Conservation (phyloP, 2,113 vertebrate genomes). For the Pedionomus torquatus region DNA sequence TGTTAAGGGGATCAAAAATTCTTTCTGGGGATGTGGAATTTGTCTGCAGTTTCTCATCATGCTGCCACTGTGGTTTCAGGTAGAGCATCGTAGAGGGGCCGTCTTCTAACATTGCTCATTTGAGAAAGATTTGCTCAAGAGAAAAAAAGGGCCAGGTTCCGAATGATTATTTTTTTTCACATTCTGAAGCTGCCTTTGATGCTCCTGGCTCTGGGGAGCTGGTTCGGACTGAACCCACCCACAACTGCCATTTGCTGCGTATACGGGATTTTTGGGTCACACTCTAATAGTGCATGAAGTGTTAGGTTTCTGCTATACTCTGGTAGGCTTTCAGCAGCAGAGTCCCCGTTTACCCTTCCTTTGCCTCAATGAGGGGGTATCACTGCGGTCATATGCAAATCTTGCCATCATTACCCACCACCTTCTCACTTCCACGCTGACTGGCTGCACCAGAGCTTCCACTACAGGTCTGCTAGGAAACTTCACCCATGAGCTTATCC, state of each 20-base stretch:
- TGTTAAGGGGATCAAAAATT: background rate
- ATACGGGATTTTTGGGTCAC: background rate
- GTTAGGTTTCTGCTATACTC: slow-evolving; percentile 4
- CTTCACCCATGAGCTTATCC: background rate
- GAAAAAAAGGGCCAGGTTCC: background rate
- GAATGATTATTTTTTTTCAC: background rate
- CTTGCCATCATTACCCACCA: background rate
- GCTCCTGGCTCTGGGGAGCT: background rate
- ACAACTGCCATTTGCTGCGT: background rate
- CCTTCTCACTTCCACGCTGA: background rate
- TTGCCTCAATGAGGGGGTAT: background rate
- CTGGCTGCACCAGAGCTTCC: background rate
- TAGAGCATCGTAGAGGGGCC: background rate
- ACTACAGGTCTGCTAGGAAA: background rate
- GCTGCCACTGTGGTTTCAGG: background rate
- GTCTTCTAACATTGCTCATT: background rate
- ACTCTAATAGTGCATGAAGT: background rate
- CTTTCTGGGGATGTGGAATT: background rate
- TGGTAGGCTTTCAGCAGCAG: background rate
- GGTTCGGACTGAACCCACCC: background rate
- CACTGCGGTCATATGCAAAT: slow-evolving; percentile 34
- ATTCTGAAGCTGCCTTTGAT: background rate
- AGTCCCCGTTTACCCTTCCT: slow-evolving; percentile 18
- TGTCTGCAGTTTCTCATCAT: background rate
- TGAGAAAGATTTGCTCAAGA: background rate